phyloP scores from a whole-genome alignment of 2,113 vertebrate species.

The Puffinus mauretanicus region DNA sequence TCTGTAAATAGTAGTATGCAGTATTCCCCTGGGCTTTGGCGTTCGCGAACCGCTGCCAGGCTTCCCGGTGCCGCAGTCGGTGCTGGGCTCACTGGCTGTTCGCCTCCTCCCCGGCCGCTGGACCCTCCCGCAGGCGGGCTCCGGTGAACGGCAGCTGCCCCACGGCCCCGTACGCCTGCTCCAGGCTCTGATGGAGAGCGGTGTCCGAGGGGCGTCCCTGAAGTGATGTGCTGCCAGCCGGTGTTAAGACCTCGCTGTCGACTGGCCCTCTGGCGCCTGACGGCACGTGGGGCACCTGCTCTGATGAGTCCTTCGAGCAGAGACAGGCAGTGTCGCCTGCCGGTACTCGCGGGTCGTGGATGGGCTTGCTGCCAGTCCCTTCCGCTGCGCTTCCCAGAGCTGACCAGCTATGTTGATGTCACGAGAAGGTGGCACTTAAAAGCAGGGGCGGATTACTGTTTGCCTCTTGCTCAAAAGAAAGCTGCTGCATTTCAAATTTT shows the following conservation, averaged over 20 bases:
- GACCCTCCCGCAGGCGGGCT: not conserved
- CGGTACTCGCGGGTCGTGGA: accelerated
- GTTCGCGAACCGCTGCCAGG: accelerated
- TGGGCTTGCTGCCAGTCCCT: not conserved
- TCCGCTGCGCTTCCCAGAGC: accelerated
- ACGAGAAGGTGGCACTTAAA: accelerated
- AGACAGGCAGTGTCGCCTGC: accelerated
- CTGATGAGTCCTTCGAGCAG: accelerated
- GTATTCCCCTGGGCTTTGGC: accelerated
- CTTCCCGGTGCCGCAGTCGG: accelerated
- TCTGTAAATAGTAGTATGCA: accelerated
- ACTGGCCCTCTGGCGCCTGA: not conserved
- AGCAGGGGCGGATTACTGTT: accelerated
- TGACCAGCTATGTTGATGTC: not conserved
- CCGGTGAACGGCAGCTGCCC: accelerated
- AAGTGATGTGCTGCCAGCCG: accelerated
- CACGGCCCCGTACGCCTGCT: too few relatives aligned
- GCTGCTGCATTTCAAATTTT: not conserved
- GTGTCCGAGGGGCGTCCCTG: not conserved
- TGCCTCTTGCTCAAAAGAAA: not conserved
- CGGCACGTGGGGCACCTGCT: accelerated
- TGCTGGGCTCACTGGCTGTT: accelerated
- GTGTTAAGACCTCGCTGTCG: not conserved
- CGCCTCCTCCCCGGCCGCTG: accelerated
- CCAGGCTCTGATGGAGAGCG: accelerated